These are phyloP conservation scores for Malaclemys terrapin DNA, from an alignment of 2,113 vertebrate genomes.

Conservation along the genomic window DNA sequence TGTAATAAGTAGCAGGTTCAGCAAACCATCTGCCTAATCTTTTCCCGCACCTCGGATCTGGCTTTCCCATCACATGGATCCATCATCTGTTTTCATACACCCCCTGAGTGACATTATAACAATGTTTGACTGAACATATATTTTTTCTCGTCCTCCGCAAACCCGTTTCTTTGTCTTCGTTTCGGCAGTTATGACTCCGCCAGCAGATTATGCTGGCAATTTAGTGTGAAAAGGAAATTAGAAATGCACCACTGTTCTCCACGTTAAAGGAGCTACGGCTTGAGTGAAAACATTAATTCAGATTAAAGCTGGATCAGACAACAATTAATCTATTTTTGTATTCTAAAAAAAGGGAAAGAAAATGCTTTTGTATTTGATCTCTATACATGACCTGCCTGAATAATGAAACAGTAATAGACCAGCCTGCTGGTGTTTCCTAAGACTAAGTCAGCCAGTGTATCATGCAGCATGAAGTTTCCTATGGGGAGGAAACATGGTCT, in stretches of 20 bases:
- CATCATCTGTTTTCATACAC: conserved; percentile 45
- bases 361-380: conserved; percentile 39
- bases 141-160: conserved; percentile 51
- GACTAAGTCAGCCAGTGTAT: conserved; percentile 17
- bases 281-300: conserved; percentile 75
- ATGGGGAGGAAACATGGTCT: not conserved
- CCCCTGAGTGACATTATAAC: conserved; percentile 27
- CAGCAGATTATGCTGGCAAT: conserved; percentile 65
- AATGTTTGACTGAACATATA: conserved; percentile 40
- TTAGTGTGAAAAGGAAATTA: conserved; percentile 61
- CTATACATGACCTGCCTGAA: conserved; percentile 32
- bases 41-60: conserved; percentile 17
- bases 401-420: conserved; percentile 17
- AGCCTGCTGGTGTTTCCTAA: conserved; percentile 33
- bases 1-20: not conserved
- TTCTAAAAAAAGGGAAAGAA: not conserved
- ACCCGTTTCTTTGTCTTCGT: conserved; percentile 64
- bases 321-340: conserved; percentile 29
- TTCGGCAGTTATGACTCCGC: conserved; percentile 57
- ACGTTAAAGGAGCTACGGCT: conserved; percentile 31
- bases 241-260: conserved; percentile 56
- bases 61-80: conserved; percentile 27
- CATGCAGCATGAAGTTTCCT: not conserved
- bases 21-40: conserved; percentile 7
- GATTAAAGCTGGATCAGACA: conserved; percentile 64